These are phyloP conservation scores for Xiphophorus birchmanni DNA, from an alignment of 2,797 vertebrate species.

Conservation along the genomic window DNA sequence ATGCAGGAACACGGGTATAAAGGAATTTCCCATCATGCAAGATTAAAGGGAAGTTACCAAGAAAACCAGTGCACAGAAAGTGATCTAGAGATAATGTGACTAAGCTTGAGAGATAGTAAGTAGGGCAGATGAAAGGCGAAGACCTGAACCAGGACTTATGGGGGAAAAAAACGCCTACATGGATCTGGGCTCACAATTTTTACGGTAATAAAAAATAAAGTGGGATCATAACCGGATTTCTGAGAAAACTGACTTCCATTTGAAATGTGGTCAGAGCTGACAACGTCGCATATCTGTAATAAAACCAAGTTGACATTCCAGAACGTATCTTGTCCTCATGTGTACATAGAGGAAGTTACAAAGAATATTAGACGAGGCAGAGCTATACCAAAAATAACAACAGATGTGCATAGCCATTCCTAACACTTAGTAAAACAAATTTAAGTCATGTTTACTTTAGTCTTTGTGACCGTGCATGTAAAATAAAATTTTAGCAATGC, in stretches of 20 bases:
- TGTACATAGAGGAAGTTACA: background rate
- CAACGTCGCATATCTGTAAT: background rate
- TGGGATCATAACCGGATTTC: background rate
- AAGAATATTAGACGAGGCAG: background rate
- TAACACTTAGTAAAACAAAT: background rate
- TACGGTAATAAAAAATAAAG: slow-evolving; percentile 7
- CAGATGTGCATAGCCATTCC: background rate
- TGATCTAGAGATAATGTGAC: slow-evolving; percentile 52
- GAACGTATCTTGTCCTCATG: background rate
- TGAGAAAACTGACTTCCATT: background rate
- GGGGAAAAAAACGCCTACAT: background rate
- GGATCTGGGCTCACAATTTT: slow-evolving; percentile 8
- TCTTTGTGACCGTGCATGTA: background rate
- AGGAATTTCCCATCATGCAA: slow-evolving; percentile 78
- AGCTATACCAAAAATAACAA: background rate
- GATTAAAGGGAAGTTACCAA: slow-evolving; percentile 44
- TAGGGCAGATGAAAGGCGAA: slow-evolving; percentile 7
- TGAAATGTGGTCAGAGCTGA: background rate
- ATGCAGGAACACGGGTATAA: slow-evolving; percentile 63
- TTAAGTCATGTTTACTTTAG: background rate
- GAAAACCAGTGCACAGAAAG: slow-evolving; percentile 41
- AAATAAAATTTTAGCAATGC: background rate
- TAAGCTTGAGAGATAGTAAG: slow-evolving; percentile 35
- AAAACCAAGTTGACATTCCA: background rate
- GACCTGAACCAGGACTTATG: slow-evolving; percentile 17